These are phyloP conservation scores for Heterochromis multidens DNA, from an alignment of 2,113 vertebrate genomes.

Conservation along the genomic window DNA sequence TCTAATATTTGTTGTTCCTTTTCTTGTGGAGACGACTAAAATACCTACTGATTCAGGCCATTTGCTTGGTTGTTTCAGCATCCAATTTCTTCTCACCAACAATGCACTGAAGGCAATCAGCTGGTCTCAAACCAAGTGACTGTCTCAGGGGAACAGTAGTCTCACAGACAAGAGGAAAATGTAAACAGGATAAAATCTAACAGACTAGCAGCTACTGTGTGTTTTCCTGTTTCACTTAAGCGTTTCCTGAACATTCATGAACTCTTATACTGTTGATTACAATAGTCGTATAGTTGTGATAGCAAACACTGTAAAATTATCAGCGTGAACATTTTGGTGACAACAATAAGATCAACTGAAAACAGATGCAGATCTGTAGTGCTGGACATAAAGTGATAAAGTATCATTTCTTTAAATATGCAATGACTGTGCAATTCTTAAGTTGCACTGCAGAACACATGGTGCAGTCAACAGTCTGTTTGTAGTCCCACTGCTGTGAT, in stretches of 20 bases:
- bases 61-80: background rate
- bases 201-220: background rate
- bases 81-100: background rate
- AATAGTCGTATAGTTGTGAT: background rate
- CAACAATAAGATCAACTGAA: background rate
- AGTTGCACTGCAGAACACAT: background rate
- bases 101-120: background rate
- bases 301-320: background rate
- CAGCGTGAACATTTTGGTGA: background rate
- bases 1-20: background rate
- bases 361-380: background rate
- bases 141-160: no score
- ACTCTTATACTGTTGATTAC: background rate
- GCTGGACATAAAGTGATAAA: constrained; percentile 17
- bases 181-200: background rate
- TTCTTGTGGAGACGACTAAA: no score
- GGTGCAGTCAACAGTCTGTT: background rate
- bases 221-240: background rate
- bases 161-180: background rate
- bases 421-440: constrained; percentile 2
- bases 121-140: background rate
- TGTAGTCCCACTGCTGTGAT: background rate
- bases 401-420: background rate
- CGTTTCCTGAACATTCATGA: background rate
- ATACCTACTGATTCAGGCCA: no score